These are phyloP conservation scores for Heterochromis multidens DNA, from an alignment of 2,113 vertebrate species.

Conservation along the genomic window DNA sequence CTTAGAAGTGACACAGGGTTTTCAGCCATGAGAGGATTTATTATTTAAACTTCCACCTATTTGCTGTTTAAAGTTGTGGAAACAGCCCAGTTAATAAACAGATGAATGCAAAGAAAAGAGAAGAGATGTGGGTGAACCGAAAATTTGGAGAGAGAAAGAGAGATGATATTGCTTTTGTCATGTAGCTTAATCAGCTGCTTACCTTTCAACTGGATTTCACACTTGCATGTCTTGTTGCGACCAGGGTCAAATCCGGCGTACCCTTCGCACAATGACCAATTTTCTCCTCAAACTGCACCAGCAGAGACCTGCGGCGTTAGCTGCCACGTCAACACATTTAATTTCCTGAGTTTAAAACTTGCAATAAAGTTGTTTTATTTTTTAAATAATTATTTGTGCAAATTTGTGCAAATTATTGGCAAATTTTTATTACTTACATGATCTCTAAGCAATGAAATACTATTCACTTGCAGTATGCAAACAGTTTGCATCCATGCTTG, in stretches of 20 bases:
- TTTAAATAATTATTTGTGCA: not conserved
- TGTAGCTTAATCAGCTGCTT: slow-evolving; percentile 77
- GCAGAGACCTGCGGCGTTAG: slow-evolving; percentile 24
- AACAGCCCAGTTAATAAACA: slow-evolving; percentile 2
- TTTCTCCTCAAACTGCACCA: slow-evolving; percentile 63
- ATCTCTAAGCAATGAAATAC: not conserved
- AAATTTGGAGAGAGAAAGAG: slow-evolving; percentile 37
- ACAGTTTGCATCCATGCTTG: not conserved
- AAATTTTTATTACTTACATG: not conserved
- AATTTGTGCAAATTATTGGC: not conserved
- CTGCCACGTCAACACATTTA: slow-evolving; percentile 53
- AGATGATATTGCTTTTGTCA: slow-evolving; percentile 78
- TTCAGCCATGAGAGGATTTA: not conserved
- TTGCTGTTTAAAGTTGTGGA: slow-evolving; percentile 26
- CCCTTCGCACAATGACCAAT: slow-evolving; percentile 75
- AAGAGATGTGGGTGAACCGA: slow-evolving; percentile 32
- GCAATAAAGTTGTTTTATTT: not conserved
- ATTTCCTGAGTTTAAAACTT: not conserved
- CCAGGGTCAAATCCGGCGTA: slow-evolving; percentile 73
- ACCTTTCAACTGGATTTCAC: slow-evolving; percentile 83
- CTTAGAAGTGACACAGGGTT: not conserved
- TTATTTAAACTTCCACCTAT: not conserved
- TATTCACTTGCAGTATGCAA: not conserved
- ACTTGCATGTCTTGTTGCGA: slow-evolving; percentile 70
- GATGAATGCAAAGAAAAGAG: slow-evolving; percentile 6